Evolutionary conservation across 2,113 vertebrate genomes (phyloP).

Genomic region (Poeciliopsis turrubarensis): DNA sequence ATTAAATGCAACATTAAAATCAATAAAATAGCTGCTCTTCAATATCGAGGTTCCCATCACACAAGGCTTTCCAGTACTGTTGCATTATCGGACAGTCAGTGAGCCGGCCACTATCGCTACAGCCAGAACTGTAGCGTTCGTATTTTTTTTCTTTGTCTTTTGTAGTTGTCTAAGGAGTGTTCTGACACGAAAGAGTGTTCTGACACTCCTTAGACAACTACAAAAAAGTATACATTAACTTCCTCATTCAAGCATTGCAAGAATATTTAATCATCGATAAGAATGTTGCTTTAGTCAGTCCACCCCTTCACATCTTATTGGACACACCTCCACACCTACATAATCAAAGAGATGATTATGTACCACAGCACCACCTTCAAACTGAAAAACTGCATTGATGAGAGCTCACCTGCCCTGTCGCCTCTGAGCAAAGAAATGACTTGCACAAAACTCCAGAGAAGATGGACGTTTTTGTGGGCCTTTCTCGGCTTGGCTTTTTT

Average conservation of each 20-base stretch:
- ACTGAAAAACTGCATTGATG: neutral
- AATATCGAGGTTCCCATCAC: too few relatives aligned
- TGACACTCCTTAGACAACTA: too few relatives aligned
- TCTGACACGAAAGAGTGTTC: neutral
- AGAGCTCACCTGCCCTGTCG: neutral
- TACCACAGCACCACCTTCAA: neutral
- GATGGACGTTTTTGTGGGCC: fast-evolving
- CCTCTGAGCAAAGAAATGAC: neutral
- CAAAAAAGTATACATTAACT: neutral
- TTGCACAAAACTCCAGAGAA: fast-evolving
- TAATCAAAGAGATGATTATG: neutral
- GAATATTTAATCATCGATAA: neutral
- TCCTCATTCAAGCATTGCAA: neutral
- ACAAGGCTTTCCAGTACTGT: too few relatives aligned
- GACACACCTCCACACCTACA: conserved; percentile 2
- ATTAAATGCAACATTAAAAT: too few relatives aligned
- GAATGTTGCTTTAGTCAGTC: neutral
- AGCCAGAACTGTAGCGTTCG: neutral
- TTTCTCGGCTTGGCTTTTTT: conserved; percentile 9
- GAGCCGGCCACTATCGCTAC: too few relatives aligned
- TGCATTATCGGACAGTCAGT: too few relatives aligned
- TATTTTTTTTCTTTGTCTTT: conserved; percentile 7
- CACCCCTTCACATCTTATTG: neutral
- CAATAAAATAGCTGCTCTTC: too few relatives aligned
- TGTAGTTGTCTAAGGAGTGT: neutral